phyloP scores from a whole-genome alignment of 2,888 invertebrate species.

The Hecatera dysodea region DNA sequence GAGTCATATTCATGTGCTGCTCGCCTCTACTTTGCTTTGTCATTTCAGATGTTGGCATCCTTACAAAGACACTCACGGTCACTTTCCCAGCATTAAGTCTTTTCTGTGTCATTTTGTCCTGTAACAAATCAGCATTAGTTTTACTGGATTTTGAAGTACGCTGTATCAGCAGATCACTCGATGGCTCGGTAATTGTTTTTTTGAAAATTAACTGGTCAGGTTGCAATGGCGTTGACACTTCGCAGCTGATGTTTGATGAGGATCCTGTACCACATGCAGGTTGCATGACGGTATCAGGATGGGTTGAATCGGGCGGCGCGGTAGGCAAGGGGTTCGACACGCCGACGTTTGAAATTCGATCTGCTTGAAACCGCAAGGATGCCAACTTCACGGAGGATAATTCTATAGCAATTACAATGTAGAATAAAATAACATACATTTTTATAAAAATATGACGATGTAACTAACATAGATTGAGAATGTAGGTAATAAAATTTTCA shows the following conservation, averaged over 20 bases:
- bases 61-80: conserved; percentile 1
- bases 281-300: neutral
- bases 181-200: neutral
- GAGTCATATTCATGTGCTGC: neutral
- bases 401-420: conserved; percentile 8
- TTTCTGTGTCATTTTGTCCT: neutral
- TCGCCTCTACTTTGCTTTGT: neutral
- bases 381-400: conserved; percentile 22
- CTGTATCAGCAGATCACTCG: neutral
- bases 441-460: conserved; percentile 19
- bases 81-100: neutral
- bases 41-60: neutral
- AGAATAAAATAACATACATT: conserved; percentile 31
- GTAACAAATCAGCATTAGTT: neutral
- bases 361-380: neutral
- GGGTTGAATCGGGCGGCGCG: neutral
- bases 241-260: conserved; percentile 18
- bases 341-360: neutral
- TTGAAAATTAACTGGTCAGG: neutral
- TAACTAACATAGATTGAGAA: conserved; percentile 2
- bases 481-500: neutral
- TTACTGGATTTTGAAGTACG: neutral
- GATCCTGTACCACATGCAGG: neutral
- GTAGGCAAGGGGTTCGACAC: neutral
- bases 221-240: neutral